Conservation (phyloP, 2,113 vertebrate species). For the Hemiscyllium ocellatum region DNA sequence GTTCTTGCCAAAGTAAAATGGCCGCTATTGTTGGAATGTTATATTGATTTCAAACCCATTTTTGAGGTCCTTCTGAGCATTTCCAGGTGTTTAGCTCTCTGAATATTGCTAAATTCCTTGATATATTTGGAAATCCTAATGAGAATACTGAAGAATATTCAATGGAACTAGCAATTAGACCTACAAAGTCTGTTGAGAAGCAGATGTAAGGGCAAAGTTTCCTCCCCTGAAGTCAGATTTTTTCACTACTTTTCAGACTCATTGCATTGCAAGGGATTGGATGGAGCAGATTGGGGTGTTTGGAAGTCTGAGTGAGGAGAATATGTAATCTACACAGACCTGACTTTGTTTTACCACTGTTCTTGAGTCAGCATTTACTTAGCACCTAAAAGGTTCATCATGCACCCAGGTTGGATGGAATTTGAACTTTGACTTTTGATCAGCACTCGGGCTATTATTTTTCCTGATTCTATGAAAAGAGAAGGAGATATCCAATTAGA, state of each 20-base stretch:
- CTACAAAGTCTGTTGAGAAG: not conserved
- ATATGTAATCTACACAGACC: no score
- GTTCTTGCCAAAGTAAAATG: constrained; percentile 2
- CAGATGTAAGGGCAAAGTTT: not conserved
- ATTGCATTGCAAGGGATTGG: not conserved
- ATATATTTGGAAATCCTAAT: not conserved
- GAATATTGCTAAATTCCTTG: not conserved
- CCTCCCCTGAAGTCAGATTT: not conserved
- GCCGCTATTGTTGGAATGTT: not conserved
- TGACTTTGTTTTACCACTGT: no score
- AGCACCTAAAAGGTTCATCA: no score
- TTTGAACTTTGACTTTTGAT: no score
- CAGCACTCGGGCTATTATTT: no score
- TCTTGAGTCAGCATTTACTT: no score
- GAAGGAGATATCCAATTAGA: not conserved
- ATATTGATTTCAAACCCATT: not conserved
- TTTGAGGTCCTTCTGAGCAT: not conserved
- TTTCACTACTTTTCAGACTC: not conserved
- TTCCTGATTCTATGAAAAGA: not conserved
- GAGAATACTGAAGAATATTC: not conserved
- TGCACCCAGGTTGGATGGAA: no score
- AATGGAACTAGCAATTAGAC: not conserved
- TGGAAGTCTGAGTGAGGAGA: no score
- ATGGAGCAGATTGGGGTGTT: no score
- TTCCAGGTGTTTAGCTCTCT: not conserved